A percentile compares a stretch with the other conserved stretches of the same genome.
These are phyloP conservation scores for Cephus pygmeus DNA, from an alignment of 2,888 invertebrate genomes.

Conservation along the genomic window DNA sequence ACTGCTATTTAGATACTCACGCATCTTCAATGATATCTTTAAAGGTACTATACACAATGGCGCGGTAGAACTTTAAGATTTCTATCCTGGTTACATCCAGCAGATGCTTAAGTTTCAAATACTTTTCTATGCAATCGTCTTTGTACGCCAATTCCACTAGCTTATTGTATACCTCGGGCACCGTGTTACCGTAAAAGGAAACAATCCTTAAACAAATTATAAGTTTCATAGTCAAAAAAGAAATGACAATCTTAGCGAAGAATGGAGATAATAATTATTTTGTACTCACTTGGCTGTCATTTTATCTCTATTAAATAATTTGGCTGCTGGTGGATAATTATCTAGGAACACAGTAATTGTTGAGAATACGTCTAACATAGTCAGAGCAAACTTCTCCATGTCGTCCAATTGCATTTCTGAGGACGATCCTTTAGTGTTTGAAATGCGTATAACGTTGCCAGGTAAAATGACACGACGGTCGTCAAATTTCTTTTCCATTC, in stretches of 20 bases:
- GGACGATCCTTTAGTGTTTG: constrained; percentile 32
- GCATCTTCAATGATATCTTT: constrained; percentile 55
- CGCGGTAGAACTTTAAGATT: constrained; percentile 65
- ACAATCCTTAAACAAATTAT: constrained; percentile 73
- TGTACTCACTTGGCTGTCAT: constrained; percentile 67
- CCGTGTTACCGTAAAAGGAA: constrained; percentile 79
- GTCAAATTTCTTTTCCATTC: constrained; percentile 54
- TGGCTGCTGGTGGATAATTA: constrained; percentile 71
- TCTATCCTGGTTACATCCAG: constrained; percentile 69
- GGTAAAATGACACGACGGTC: constrained; percentile 42
- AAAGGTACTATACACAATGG: constrained; percentile 61
- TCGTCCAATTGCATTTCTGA: constrained; percentile 64
- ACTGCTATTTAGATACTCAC: constrained; percentile 49
- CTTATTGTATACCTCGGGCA: constrained; percentile 77
- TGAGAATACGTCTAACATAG: constrained; percentile 77
- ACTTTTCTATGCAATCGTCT: constrained; percentile 62
- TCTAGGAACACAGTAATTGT: constrained; percentile 78
- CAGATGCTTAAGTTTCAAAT: constrained; percentile 64
- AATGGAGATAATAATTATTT: constrained; percentile 23
- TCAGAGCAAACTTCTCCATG: constrained; percentile 76
- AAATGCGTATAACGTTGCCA: constrained; percentile 45
- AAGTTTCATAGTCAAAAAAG: constrained; percentile 5
- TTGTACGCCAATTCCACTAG: constrained; percentile 66
- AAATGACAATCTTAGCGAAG: not conserved
- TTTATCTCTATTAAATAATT: constrained; percentile 70